Base-by-base conservation (phyloP, 2,888 invertebrate genomes). In the Ferrisia virgata region DNA sequence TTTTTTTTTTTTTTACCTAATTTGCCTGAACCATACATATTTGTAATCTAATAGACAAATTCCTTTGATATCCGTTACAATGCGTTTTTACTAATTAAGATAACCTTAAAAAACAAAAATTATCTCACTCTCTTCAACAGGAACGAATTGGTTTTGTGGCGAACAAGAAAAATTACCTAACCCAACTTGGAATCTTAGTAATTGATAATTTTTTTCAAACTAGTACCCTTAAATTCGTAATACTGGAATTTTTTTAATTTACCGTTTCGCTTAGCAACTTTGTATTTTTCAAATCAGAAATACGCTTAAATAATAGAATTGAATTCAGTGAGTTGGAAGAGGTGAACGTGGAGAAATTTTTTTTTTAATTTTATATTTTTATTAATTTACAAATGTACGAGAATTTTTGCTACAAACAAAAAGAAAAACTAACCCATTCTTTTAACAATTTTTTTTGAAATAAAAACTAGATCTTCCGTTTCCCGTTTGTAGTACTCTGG, bases 181-280 rank as follows among this genome's bases (percentile, higher is more conserved):
- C 18, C 11, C 72, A 36, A 76, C 72, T 76, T 36, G 72, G 72
- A 76, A 76, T 36, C 72, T 76, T 36, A 76, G 72, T 76, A 76
- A 76, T 76, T 33, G 36, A 36, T 36, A n/a, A 76, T 76, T 76
- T 64, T 28, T 64, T 64, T 25, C 58, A 25, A 64, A 64, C 13
- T 53, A 18, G 22, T 64, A 28, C 28, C 64, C 64, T 11, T 28
- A 28, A 64, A 28, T 13, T 64, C 28, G 25, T 64, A 64, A 15
- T 8, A 25, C 9, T 64, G 3, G 15, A 28, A 25, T 9, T 53
- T 64, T 64, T 64, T 15, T 2, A 64, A 28, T 64, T 58, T 64
- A 28, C 28, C 15, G 5, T 15, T 64, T 28, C 1, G 28, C 64
- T 64, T 64, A 15, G 25, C 64, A 11, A 28, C 28, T 64, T 15